A percentile compares a stretch with the other conserved stretches of the same genome.
Conservation (phyloP, 2,888 invertebrate species). For the Baronia brevicornis region DNA sequence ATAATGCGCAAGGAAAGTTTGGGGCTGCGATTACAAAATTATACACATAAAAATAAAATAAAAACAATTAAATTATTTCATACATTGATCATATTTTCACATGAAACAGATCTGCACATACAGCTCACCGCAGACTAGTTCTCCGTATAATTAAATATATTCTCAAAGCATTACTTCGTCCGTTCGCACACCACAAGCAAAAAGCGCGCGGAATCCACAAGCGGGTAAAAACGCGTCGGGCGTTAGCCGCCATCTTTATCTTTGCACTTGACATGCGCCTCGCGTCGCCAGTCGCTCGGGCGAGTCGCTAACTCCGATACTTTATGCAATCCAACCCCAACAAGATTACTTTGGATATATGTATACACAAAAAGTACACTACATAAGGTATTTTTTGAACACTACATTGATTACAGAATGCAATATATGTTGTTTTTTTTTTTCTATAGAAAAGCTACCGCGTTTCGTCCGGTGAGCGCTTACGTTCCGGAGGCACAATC, state of each 20-base stretch:
- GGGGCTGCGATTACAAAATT: too few relatives aligned
- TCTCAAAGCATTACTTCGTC: not conserved
- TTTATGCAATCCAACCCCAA: conserved; percentile 9
- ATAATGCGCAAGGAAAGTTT: too few relatives aligned
- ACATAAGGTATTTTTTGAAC: too few relatives aligned
- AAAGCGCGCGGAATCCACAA: conserved; percentile 2
- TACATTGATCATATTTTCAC: not conserved
- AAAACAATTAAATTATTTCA: too few relatives aligned
- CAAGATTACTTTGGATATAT: conserved; percentile 7
- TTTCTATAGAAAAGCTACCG: too few relatives aligned
- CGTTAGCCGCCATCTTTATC: conserved; percentile 12
- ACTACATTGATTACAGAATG: too few relatives aligned
- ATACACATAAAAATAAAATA: too few relatives aligned
- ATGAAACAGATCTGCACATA: not conserved
- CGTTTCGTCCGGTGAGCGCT: too few relatives aligned
- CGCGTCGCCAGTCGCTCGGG: conserved; percentile 13
- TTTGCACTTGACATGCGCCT: conserved; percentile 11
- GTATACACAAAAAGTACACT: not conserved
- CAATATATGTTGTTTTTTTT: too few relatives aligned
- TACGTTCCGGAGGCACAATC: too few relatives aligned
- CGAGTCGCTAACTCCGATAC: conserved; percentile 16
- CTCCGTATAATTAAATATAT: conserved; percentile 4
- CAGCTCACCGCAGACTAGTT: not conserved
- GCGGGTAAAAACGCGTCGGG: conserved; percentile 8
- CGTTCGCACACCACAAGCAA: conserved; percentile 2